Evolutionary conservation across 2,888 invertebrate species (phyloP).

Genomic region (Heteropelma amictum): DNA sequence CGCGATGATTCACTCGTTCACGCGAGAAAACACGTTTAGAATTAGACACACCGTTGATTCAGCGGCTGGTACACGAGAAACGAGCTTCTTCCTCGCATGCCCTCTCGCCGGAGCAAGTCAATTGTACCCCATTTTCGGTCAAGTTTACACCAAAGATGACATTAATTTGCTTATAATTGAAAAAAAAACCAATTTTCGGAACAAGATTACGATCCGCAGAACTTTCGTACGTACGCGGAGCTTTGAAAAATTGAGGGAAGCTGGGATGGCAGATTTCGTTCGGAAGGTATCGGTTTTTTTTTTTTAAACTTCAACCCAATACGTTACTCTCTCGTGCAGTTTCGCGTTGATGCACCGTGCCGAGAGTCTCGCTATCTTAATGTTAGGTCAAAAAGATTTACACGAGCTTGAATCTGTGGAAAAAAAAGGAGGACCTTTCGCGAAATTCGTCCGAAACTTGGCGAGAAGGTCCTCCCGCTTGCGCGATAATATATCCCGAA

Average conservation of each 20-base stretch:
- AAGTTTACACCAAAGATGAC: too few relatives aligned
- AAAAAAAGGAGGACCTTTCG: not conserved
- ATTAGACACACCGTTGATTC: not conserved
- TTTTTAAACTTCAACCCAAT: not conserved
- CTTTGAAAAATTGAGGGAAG: too few relatives aligned
- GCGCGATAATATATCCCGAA: slow-evolving; percentile 43
- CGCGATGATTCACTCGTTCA: slow-evolving; percentile 60
- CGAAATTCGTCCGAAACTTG: slow-evolving; percentile 26
- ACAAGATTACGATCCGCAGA: too few relatives aligned
- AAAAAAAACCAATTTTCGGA: too few relatives aligned
- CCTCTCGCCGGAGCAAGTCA: not conserved
- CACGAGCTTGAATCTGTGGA: slow-evolving; percentile 2
- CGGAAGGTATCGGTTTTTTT: too few relatives aligned
- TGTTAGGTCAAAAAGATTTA: not conserved
- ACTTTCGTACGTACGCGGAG: too few relatives aligned
- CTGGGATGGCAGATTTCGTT: too few relatives aligned
- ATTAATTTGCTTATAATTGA: too few relatives aligned
- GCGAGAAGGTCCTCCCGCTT: slow-evolving; percentile 8
- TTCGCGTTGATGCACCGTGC: not conserved
- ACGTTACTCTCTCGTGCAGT: not conserved
- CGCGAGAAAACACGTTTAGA: slow-evolving; percentile 38
- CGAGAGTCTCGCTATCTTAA: not conserved
- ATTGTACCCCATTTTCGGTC: not conserved
- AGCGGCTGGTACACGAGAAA: slow-evolving; percentile 14
- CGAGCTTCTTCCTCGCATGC: not conserved